These are phyloP conservation scores for Apostichopus japonicus DNA, from an alignment of 35 echinoderm and acorn worm genomes.

Conservation along the genomic window DNA sequence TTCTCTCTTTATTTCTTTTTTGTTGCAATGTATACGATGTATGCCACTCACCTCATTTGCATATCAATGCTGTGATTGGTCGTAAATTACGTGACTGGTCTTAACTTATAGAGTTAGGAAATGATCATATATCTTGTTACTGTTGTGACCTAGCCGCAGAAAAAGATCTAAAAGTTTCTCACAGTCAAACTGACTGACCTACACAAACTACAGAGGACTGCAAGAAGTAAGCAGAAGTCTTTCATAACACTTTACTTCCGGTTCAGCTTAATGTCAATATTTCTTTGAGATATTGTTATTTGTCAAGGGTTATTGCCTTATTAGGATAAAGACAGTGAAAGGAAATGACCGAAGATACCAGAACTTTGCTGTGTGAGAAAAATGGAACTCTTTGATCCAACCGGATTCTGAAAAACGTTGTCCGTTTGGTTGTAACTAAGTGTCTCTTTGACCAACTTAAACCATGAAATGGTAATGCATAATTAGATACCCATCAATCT, in stretches of 20 bases:
- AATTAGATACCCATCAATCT: no score
- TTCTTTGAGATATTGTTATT: neutral
- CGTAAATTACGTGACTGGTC: neutral
- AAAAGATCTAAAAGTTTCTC: neutral
- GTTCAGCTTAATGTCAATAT: neutral
- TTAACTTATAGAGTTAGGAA: neutral
- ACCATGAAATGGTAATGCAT: no score
- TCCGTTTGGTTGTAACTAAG: no score
- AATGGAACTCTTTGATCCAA: no score
- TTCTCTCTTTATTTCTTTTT: no score
- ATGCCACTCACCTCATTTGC: neutral
- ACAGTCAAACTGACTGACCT: no score
- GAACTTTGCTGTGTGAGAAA: neutral
- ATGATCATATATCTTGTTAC: neutral
- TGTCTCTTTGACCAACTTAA: no score
- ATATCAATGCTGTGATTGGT: slow-evolving; percentile 8
- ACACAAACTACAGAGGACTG: no score
- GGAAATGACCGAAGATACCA: neutral
- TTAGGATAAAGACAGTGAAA: neutral
- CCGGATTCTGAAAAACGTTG: no score
- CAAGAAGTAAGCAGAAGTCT: neutral
- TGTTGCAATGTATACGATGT: no score
- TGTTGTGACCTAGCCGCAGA: neutral
- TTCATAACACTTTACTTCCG: neutral
- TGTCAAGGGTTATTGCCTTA: neutral